Base-by-base conservation (phyloP, 2,888 invertebrate species). In the Alviniconcha strummeri region DNA sequence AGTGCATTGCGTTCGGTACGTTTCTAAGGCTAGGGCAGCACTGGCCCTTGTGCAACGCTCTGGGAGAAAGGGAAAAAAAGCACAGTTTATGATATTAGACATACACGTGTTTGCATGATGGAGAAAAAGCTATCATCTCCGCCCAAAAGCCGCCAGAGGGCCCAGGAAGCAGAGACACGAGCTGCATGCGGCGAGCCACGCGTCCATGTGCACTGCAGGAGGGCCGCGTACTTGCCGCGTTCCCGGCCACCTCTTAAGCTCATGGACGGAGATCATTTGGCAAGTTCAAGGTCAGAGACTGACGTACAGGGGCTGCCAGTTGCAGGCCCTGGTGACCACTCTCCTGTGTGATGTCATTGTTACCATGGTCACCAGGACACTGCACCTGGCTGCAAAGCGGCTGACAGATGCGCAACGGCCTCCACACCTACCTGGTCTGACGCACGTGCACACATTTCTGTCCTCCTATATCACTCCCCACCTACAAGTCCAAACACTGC, bases 401-500 rank as follows among this genome's bases (percentile, higher is more conserved):
- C 57, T n/a, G 2, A 60, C 77, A 77, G 56, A 4, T 52, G n/a
- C 36, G 19, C 11, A 13, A 52, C 52, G 36, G 54, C 36, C 79
- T 77, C 79, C 13, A 76, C 76, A 76, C 76, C 76, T 76, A 76
- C 76, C 76, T 76, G 55, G 15, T 17, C 2, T 36, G 56, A 79
- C 67, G 67, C n/a, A 52, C 57, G 79, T 15, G 67, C 64, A 79
- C 79, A 67, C 79, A 52, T 57, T 52, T 78, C 60, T 67, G 6
- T 55, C 77, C 19, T 74, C 52, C 71, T 19, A 77, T 57, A 7
- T 19, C 57, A 11, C 77, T 57, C 77, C 77, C 19, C 7, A 57
- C n/a, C 77, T 57, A 57, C 56, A 56, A 77, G 77, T 77, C 77
- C 77, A 19, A 77, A 77, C 57, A 77, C 77, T 77, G 19, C 56